Base-by-base conservation (phyloP, 2,113 vertebrate genomes). In the Hippoglossus stenolepis region DNA sequence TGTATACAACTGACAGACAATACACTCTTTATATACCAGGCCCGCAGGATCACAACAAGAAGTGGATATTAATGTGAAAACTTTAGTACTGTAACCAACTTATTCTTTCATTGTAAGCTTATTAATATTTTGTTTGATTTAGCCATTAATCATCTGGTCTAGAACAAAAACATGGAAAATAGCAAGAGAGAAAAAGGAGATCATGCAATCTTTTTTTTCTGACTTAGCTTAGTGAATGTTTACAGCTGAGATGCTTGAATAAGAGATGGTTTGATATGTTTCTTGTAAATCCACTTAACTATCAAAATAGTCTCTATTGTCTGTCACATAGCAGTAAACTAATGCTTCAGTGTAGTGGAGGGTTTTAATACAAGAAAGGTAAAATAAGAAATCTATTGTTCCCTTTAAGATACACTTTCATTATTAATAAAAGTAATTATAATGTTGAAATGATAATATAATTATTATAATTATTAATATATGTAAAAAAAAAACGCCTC, bases 1-100 rank as follows among this genome's bases (percentile, higher is more conserved):
- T 13, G 58, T 14, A 31, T 28, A 38, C 71, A 47, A 40, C 61
- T 8, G 24, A 73, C 35, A 57, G n/a, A 80, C 45, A 69, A 70
- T 12, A 65, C 28, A 40, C 18, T 45, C 14, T 2, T 13, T 18
- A 40, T 59, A 51, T 17, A 54, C 8, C 45, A 65, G 10, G 6
- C 5, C n/a, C 63, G 58, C 15, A 57, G 23, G 5, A 21, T 14
- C n/a, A 18, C 15, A 8, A 6, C 5, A 8, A 18, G 7, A 17
- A 13, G 24, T 9, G 7, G 5, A 45, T 28, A 31, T 51, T 20
- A 20, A 54, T 15, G 51, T 10, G 6, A 54, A 4, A 51, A n/a
- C 23, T 11, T 26, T 0, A 21, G 45, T 17, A 62, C 31, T 61
- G 31, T 20, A 62, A 62, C 31, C 18, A 40, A 57, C 20, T 20